phyloP scores from a whole-genome alignment of 1,140 invertebrate species.

The Panagrolaimus sp. region DNA sequence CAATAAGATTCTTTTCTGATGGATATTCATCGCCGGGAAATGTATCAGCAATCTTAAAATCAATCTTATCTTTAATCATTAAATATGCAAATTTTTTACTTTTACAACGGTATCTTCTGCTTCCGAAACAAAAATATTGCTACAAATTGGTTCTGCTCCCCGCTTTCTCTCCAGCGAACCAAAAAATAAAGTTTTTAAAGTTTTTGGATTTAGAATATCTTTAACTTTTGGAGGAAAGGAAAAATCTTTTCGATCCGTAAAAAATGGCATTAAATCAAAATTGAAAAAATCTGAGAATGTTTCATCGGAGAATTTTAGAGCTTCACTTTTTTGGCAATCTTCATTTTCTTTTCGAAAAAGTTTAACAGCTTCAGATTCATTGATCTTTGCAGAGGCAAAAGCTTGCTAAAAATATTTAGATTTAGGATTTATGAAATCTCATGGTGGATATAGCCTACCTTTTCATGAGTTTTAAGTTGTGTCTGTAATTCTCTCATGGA shows the following conservation, averaged over 20 bases:
- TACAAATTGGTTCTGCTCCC: background rate
- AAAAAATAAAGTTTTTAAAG: constrained; percentile 1
- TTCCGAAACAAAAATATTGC: background rate
- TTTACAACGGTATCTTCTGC: background rate
- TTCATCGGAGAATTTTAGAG: background rate
- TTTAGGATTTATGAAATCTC: background rate
- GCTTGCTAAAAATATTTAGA: background rate
- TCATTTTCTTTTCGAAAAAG: background rate
- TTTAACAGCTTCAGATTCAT: background rate
- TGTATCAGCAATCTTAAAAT: background rate
- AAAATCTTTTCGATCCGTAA: background rate
- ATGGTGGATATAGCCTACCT: background rate
- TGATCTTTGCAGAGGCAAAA: background rate
- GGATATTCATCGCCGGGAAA: background rate
- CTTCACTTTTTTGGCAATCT: background rate
- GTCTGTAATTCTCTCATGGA: background rate
- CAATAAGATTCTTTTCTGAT: background rate
- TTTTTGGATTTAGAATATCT: background rate
- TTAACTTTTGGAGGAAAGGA: background rate
- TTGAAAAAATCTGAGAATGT: constrained; percentile 9
- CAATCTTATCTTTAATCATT: no score
- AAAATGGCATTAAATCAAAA: background rate
- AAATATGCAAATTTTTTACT: no score
- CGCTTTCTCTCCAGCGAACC: background rate
- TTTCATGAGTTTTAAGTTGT: background rate